Percentiles rank a stretch among this genome's conserved stretches.
These are phyloP conservation scores for Myrmophylax atrothorax DNA, from an alignment of 2,113 vertebrate genomes.

Conservation along the genomic window DNA sequence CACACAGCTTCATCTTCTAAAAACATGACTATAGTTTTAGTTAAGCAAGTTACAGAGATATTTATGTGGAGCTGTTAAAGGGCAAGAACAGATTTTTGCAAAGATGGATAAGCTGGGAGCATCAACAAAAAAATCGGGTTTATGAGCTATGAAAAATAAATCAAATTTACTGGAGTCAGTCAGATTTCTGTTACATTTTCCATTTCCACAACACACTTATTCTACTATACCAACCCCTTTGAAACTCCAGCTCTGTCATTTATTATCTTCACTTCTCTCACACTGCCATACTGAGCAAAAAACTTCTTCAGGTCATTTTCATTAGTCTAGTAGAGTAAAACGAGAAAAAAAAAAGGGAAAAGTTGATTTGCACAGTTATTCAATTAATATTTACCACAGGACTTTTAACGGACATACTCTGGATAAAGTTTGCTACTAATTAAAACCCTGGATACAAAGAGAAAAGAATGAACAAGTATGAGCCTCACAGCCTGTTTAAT, in stretches of 20 bases:
- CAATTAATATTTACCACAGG: neutral
- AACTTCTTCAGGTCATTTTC: constrained; percentile 83
- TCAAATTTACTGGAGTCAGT: neutral
- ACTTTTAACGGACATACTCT: neutral
- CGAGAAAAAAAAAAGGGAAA: neutral
- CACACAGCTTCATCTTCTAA: neutral
- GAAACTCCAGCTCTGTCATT: constrained; percentile 83
- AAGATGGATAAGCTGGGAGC: neutral
- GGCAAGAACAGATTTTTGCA: neutral
- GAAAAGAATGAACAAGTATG: neutral
- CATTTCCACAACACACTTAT: neutral
- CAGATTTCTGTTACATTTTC: neutral
- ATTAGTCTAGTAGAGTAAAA: constrained; percentile 77
- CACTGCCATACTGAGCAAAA: constrained; percentile 85
- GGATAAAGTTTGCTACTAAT: neutral
- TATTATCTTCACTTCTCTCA: constrained; percentile 91
- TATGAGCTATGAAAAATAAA: neutral
- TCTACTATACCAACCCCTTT: constrained; percentile 82
- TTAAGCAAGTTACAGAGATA: neutral
- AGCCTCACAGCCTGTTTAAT: neutral
- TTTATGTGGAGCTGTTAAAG: neutral
- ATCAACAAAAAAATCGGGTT: neutral
- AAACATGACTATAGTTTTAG: neutral
- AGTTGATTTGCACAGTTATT: neutral
- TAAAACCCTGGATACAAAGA: neutral